A percentile compares a stretch with the other conserved stretches of the same genome.
phyloP scores from a whole-genome alignment of 1,140 invertebrate species.

The Aphaenogaster rudis region DNA sequence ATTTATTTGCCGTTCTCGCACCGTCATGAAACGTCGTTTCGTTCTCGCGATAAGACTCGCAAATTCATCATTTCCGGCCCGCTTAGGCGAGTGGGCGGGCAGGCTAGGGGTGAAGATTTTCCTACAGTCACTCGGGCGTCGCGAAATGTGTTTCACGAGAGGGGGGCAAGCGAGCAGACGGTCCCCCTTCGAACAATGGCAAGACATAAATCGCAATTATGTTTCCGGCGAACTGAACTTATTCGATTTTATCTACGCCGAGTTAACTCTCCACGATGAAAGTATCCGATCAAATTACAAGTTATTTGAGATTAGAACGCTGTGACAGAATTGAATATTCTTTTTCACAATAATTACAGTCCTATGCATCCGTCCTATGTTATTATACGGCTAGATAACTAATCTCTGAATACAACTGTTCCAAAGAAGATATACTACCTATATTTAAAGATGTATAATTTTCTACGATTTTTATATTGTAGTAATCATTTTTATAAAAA shows the following conservation, averaged over 20 bases:
- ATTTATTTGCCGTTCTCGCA: constrained; percentile 63
- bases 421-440: not conserved
- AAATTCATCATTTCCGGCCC: constrained; percentile 77
- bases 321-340: not conserved
- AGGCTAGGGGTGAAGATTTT: constrained; percentile 52
- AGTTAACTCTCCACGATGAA: constrained; percentile 7
- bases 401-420: not conserved
- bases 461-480: not conserved
- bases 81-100: constrained; percentile 38
- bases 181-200: constrained; percentile 43
- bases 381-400: not conserved
- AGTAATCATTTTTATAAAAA: constrained; percentile 8
- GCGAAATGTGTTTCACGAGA: not conserved
- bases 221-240: constrained; percentile 52
- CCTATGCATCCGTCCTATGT: not conserved
- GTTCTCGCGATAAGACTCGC: constrained; percentile 74
- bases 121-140: constrained; percentile 4
- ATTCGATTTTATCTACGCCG: constrained; percentile 40
- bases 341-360: not conserved
- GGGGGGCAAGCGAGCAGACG: constrained; percentile 62
- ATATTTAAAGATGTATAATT: not conserved
- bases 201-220: constrained; percentile 61
- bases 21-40: constrained; percentile 54
- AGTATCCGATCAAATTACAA: not conserved
- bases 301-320: not conserved